These are phyloP conservation scores for Asbolus verrucosus DNA, from an alignment of 1,140 invertebrate genomes.

Conservation along the genomic window DNA sequence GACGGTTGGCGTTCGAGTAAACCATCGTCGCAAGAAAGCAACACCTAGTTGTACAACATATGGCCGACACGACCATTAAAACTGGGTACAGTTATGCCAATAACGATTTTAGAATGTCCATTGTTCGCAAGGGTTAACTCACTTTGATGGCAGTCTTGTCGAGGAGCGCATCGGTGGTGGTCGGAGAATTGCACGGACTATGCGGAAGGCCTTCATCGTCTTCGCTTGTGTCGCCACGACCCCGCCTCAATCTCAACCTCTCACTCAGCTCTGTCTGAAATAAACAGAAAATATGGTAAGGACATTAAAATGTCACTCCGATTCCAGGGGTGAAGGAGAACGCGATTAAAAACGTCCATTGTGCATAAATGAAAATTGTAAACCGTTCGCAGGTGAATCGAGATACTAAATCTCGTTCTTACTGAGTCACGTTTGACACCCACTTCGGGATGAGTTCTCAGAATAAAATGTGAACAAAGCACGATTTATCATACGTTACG, in stretches of 20 bases:
- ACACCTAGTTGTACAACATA: too few species aligned
- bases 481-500: too few species aligned
- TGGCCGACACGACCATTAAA: neutral
- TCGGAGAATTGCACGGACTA: slow-evolving; percentile 73
- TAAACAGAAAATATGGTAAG: slow-evolving; percentile 38
- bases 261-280: slow-evolving; percentile 74
- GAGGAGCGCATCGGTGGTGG: slow-evolving; percentile 64
- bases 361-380: neutral
- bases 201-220: slow-evolving; percentile 75
- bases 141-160: slow-evolving; percentile 71
- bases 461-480: too few species aligned
- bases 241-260: slow-evolving; percentile 69
- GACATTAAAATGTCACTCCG: slow-evolving; percentile 16
- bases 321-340: slow-evolving; percentile 24
- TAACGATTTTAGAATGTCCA: neutral
- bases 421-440: neutral
- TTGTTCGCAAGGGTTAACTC: slow-evolving; percentile 50
- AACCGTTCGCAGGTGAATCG: slow-evolving; percentile 8
- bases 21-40: neutral
- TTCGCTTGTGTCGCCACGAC: slow-evolving; percentile 67
- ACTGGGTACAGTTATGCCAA: neutral
- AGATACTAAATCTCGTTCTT: neutral
- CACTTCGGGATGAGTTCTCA: neutral
- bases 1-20: too few species aligned
- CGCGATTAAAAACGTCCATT: neutral